Percentiles rank a stretch among this genome's conserved stretches.
These are phyloP conservation scores for Hydrozoanthus tunicans DNA, from an alignment of 64 coral and sea anemone genomes.

Conservation along the genomic window DNA sequence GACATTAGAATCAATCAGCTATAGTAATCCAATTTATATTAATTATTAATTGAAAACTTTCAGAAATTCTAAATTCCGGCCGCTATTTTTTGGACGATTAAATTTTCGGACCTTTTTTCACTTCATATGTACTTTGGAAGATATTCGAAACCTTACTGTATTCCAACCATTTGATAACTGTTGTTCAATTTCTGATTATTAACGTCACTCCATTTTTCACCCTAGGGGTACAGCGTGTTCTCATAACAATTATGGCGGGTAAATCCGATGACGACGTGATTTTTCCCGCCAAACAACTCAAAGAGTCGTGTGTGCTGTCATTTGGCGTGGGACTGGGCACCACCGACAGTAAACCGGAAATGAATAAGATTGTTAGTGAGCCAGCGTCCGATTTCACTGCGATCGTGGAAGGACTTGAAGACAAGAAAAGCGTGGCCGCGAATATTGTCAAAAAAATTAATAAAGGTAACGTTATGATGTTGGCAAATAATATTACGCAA, in stretches of 20 bases:
- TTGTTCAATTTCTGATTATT: too few relatives aligned
- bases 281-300: constrained; percentile 34
- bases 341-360: constrained; percentile 36
- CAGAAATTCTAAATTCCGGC: too few relatives aligned
- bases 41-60: too few relatives aligned
- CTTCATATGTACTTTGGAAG: too few relatives aligned
- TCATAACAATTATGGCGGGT: constrained; percentile 70
- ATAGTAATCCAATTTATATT: too few relatives aligned
- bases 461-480: constrained; percentile 50
- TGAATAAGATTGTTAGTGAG: constrained; percentile 9
- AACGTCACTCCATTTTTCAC: not conserved
- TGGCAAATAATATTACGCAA: not conserved
- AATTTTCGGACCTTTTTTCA: too few relatives aligned
- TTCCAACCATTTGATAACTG: too few relatives aligned
- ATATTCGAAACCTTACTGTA: too few relatives aligned
- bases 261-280: constrained; percentile 60
- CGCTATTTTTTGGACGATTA: too few relatives aligned
- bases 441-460: constrained; percentile 66
- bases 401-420: constrained; percentile 38
- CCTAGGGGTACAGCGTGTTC: constrained; percentile 45
- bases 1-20: too few relatives aligned
- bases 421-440: constrained; percentile 34
- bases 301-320: constrained; percentile 63
- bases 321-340: constrained; percentile 66
- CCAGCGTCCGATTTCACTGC: constrained; percentile 56